Evolutionary conservation across 2,888 invertebrate genomes (phyloP), one percentile per base, ranked within the genome.

Genomic region (Melanostoma scalare): DNA sequence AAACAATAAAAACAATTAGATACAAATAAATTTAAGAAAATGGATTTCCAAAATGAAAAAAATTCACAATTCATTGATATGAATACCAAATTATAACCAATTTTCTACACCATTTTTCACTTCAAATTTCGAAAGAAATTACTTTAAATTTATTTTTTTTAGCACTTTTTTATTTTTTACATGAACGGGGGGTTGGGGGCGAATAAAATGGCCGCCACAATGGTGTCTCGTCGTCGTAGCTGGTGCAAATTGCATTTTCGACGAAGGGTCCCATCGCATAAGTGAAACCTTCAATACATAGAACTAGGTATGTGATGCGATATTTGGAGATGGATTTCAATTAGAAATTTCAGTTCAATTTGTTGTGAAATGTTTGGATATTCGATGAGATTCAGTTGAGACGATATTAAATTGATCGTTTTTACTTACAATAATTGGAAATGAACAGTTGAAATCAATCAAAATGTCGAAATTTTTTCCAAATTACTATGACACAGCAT

Each of bases 401-500:
- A n/a, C 10, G 30, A 35, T 48, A 33, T 73, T 52, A 53, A n/a
- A 53, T 44, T 53, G 31, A 58, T 30, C 6, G 46, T 46, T 69
- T 30, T 8, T 84, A 84, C 84, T 84, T 84, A 84, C 84, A 79
- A 79, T 84, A 84, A 84, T 84, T 60, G 71, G 74, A 74, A 84
- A 79, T 71, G 60, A 84, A 75, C 79, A 84, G 71, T 79, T 75
- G 71, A 84, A 84, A 79, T 79, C 69, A 71, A 67, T 75, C 42
- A 74, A 84, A 75, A 79, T 71, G 44, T 84, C 55, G 84, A 84
- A 78, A 79, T 78, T 61, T 61, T 30, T 79, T 71, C 74, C 71
- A 75, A 84, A 84, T 84, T 84, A 79, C 74, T 79, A 84, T 84
- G 84, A 84, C 84, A 84, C 84, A 75, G 84, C 84, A 79, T 79